These are phyloP conservation scores for Dicyrtoma fusca DNA, from an alignment of 2,888 invertebrate species.

Conservation along the genomic window DNA sequence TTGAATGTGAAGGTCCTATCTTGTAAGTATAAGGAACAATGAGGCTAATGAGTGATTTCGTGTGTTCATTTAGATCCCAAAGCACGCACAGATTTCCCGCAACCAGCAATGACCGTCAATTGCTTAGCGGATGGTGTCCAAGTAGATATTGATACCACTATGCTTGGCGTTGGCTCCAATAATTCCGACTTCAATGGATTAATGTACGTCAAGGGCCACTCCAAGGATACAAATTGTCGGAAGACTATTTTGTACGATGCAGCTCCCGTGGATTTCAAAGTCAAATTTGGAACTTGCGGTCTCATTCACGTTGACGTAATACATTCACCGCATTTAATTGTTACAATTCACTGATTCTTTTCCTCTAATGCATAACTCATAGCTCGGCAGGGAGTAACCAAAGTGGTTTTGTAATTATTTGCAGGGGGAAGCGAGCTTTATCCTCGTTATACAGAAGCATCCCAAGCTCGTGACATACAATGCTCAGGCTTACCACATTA, in stretches of 20 bases:
- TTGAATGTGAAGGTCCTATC: no score
- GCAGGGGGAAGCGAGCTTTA: slow-evolving; percentile 87
- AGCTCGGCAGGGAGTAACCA: no score
- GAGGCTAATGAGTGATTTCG: no score
- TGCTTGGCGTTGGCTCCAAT: slow-evolving; percentile 39
- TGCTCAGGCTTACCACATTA: slow-evolving; percentile 94
- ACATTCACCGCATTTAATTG: neutral
- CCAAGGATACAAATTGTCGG: slow-evolving; percentile 88
- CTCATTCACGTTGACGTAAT: slow-evolving; percentile 86
- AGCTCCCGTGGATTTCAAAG: slow-evolving; percentile 78
- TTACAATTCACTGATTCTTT: neutral
- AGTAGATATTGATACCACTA: slow-evolving; percentile 76
- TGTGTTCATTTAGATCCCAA: slow-evolving; percentile 6
- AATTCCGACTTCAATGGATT: slow-evolving; percentile 84
- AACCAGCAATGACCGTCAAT: slow-evolving; percentile 82
- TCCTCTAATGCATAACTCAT: neutral
- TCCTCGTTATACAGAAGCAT: slow-evolving; percentile 94
- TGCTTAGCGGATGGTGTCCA: slow-evolving; percentile 90
- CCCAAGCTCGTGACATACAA: slow-evolving; percentile 91
- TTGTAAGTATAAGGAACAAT: no score
- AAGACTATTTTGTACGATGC: slow-evolving; percentile 74
- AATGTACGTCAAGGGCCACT: slow-evolving; percentile 90
- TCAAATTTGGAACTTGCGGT: slow-evolving; percentile 88
- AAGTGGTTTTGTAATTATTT: neutral
- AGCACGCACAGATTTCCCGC: slow-evolving; percentile 68